Evolutionary conservation across 2,888 invertebrate species (phyloP).

Genomic region (Andrena minutula): DNA sequence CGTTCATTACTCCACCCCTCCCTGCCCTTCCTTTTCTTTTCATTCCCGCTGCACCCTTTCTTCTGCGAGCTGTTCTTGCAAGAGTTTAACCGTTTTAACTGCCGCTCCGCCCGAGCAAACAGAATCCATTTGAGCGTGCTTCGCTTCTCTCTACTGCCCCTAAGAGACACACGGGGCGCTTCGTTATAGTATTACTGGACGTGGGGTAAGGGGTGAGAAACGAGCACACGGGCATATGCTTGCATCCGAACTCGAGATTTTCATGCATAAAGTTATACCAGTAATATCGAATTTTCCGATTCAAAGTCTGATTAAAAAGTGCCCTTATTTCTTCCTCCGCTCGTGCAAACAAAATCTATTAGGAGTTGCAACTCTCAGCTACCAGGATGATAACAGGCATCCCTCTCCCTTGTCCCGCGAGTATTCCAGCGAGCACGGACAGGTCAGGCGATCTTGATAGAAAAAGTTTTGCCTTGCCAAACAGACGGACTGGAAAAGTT

Average conservation of each 20-base stretch:
- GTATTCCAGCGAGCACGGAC: constrained; percentile 3
- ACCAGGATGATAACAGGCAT: constrained; percentile 37
- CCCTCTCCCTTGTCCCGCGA: neutral
- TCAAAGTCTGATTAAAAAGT: neutral
- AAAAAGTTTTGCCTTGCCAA: constrained; percentile 61
- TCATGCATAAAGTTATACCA: no score
- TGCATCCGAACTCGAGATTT: no score
- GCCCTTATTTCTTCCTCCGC: constrained; percentile 12
- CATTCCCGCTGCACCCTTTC: constrained; percentile 1
- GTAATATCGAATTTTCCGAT: no score
- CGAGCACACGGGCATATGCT: neutral
- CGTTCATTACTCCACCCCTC: constrained; percentile 42
- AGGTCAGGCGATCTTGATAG: constrained; percentile 56
- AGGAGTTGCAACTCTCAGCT: constrained; percentile 23
- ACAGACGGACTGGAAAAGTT: constrained; percentile 55
- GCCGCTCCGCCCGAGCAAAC: constrained; percentile 6
- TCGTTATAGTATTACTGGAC: neutral
- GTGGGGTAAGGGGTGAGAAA: neutral
- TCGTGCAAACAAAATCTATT: constrained; percentile 41
- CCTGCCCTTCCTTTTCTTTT: constrained; percentile 34
- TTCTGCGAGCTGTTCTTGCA: neutral
- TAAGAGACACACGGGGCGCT: neutral
- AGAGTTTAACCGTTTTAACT: constrained; percentile 1
- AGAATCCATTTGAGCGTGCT: constrained; percentile 16
- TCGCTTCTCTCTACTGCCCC: neutral